A percentile compares a stretch with the other conserved stretches of the same genome.
Evolutionary conservation across 2,888 invertebrate genomes (phyloP).

Genomic region (Agriopis aurantiaria): DNA sequence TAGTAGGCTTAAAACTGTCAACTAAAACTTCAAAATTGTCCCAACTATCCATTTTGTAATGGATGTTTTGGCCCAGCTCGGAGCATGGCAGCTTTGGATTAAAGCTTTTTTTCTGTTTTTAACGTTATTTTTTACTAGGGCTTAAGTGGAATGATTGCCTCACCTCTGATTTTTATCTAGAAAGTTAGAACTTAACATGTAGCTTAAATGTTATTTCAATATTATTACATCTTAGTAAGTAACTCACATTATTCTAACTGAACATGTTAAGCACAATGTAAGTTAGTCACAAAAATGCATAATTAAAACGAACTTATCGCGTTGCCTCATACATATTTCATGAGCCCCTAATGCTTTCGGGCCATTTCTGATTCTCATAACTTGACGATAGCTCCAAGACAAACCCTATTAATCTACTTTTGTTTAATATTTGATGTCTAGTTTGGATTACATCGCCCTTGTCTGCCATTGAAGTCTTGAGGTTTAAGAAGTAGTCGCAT

Average conservation of each 20-base stretch:
- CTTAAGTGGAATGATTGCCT: too few relatives aligned
- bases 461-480: slow-evolving; percentile 46
- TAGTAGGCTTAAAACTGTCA: too few relatives aligned
- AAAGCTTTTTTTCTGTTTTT: too few relatives aligned
- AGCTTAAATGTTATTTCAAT: too few relatives aligned
- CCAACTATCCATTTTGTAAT: too few relatives aligned
- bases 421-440: slow-evolving; percentile 41
- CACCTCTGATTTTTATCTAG: too few relatives aligned
- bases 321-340: slow-evolving; percentile 17
- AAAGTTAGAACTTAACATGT: too few relatives aligned
- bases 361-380: slow-evolving; percentile 25
- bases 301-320: slow-evolving; percentile 10
- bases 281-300: slow-evolving; percentile 43
- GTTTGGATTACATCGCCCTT: slow-evolving; percentile 45
- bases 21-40: too few relatives aligned
- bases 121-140: too few relatives aligned
- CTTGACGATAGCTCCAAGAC: slow-evolving; percentile 22
- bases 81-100: too few relatives aligned
- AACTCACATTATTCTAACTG: slow-evolving; percentile 30
- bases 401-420: slow-evolving; percentile 33
- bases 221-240: neutral
- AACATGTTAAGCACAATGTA: neutral
- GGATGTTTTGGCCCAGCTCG: too few relatives aligned
- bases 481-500: slow-evolving; percentile 12
- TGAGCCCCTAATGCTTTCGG: slow-evolving; percentile 9